Conservation (phyloP, 2,888 invertebrate species). For the Nomada ferruginata region DNA sequence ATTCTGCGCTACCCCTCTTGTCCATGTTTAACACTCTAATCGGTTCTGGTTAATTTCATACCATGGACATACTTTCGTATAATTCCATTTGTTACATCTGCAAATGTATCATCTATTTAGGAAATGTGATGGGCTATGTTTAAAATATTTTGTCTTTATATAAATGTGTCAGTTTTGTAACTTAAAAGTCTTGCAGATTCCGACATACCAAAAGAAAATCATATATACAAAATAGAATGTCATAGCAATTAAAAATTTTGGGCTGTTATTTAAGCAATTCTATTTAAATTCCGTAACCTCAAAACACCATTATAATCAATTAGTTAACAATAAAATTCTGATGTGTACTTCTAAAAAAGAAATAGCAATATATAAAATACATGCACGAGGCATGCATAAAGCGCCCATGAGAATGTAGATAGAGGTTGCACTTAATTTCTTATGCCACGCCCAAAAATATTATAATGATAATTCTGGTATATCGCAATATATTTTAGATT, state of each 20-base stretch:
- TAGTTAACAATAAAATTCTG: neutral
- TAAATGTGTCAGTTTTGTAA: neutral
- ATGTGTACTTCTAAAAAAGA: too few species aligned
- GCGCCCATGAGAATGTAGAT: neutral
- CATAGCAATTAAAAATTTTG: neutral
- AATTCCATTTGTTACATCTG: slow-evolving; percentile 22
- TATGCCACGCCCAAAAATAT: slow-evolving; percentile 72
- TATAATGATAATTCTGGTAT: slow-evolving; percentile 6
- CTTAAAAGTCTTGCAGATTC: neutral
- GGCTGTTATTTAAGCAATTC: too few species aligned
- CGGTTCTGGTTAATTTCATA: slow-evolving; percentile 48
- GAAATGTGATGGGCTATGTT: too few species aligned
- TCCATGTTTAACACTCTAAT: slow-evolving; percentile 84
- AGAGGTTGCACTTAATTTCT: slow-evolving; percentile 11
- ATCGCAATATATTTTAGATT: neutral
- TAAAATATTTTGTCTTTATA: neutral
- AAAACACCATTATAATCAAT: neutral
- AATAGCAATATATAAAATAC: neutral
- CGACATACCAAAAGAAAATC: too few species aligned
- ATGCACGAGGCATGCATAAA: slow-evolving; percentile 8
- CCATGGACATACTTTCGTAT: slow-evolving; percentile 52
- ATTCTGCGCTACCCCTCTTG: slow-evolving; percentile 88
- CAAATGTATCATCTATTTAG: neutral
- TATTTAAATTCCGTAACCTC: slow-evolving; percentile 15
- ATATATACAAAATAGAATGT: too few species aligned